Evolutionary conservation across 2,113 vertebrate species (phyloP).

Genomic region (Nyctibius bracteatus): DNA sequence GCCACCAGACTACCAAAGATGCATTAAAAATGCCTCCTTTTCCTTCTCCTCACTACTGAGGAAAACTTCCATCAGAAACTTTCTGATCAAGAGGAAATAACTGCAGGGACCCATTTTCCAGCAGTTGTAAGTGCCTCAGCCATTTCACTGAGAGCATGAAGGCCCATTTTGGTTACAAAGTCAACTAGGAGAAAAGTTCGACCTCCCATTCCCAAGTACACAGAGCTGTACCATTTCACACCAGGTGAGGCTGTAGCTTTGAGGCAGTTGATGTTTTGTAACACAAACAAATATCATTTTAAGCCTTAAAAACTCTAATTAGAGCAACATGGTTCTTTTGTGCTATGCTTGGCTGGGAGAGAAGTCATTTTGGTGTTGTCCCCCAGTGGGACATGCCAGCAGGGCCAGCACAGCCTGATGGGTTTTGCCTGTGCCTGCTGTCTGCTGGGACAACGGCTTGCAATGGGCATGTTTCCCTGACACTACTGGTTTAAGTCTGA

Average conservation of each 20-base stretch:
- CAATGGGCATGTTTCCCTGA: neutral
- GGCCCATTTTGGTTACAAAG: neutral
- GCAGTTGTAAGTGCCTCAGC: neutral
- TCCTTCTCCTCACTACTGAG: neutral
- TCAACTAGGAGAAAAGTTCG: neutral
- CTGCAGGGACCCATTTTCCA: neutral
- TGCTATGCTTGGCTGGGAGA: neutral
- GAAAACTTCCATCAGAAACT: neutral
- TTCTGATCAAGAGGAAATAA: neutral
- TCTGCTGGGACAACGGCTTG: neutral
- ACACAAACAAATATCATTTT: neutral
- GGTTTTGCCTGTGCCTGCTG: neutral
- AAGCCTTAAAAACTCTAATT: neutral
- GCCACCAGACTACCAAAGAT: neutral
- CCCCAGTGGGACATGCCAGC: accelerated
- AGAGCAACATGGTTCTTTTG: neutral
- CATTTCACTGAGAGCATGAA: neutral
- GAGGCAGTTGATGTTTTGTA: neutral
- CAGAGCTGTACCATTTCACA: neutral
- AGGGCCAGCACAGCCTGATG: accelerated
- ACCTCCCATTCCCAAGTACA: neutral
- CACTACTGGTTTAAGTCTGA: neutral
- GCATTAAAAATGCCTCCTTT: neutral
- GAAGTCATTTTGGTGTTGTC: neutral
- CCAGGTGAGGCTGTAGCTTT: neutral